Base-by-base conservation (phyloP, 2,888 invertebrate genomes). In the Incurvaria masculella region DNA sequence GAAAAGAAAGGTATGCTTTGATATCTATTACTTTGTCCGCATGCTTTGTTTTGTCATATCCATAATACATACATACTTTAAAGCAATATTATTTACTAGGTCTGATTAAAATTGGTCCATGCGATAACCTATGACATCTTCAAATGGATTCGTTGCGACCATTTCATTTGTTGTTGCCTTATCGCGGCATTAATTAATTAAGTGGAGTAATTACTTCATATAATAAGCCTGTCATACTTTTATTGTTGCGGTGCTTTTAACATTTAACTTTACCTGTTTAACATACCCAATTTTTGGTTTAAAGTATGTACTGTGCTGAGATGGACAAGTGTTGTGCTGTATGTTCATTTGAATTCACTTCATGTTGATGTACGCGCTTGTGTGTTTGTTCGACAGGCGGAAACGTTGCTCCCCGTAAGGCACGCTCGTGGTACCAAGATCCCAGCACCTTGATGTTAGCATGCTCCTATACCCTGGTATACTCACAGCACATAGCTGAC, bases 381-480 rank as follows among this genome's bases (percentile, higher is more conserved):
- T 42, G 17, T 21, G 21, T 43, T 68, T 59, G 68, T 64, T 65
- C 64, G 61, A 64, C 78, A 78, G 78, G 68, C 70, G 64, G 67
- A 72, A 72, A 61, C 63, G 57, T 41, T 42, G 51, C 47, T 39
- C 46, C 53, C 19, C 39, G 48, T 44, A 55, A 55, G 49, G 45
- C 41, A 27, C 68, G 65, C 63, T 63, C 74, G 71, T 84, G 83
- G 83, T 82, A 81, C 75, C 79, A 80, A 52, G 69, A 71, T 70
- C 74, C 81, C 59, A 73, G 85, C 78, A 83, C 83, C 66, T 70
- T 88, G 76, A 81, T 86, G 76, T 79, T 89, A 81, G 87, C 88
- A 83, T 88, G 87, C 79, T 82, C 87, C 62, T 86, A 87, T 79
- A 85, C 87, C 64, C 65, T 86, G 79, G 84, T 86, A 82, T 82